Evolutionary conservation across 1,140 invertebrate species (phyloP).

Genomic region (Cardiocondyla obscurior): DNA sequence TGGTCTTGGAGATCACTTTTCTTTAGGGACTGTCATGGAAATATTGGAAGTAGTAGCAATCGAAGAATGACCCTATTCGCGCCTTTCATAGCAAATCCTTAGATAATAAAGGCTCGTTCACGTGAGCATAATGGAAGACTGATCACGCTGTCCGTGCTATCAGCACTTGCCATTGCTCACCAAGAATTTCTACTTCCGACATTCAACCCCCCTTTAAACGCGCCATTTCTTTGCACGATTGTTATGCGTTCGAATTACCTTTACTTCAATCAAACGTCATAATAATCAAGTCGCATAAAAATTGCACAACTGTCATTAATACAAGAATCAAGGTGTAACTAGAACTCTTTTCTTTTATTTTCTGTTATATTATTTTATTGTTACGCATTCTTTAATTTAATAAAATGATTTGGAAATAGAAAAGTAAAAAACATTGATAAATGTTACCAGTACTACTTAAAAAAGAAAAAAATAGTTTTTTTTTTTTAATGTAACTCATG

Average conservation of each 20-base stretch:
- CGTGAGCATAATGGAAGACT: conserved; percentile 65
- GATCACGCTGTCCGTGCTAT: conserved; percentile 56
- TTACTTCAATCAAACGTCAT: background rate
- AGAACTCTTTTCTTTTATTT: background rate
- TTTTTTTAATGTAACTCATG: background rate
- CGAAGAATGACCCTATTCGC: conserved; percentile 53
- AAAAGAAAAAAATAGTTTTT: background rate
- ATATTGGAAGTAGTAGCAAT: conserved; percentile 48
- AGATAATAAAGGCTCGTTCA: conserved; percentile 64
- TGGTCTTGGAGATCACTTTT: conserved; percentile 42
- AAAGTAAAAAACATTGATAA: background rate
- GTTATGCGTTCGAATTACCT: conserved; percentile 11
- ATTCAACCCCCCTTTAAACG: conserved; percentile 37
- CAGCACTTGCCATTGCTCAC: conserved; percentile 59
- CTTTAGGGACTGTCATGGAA: conserved; percentile 35
- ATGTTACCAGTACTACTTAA: too few relatives aligned
- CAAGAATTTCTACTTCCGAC: conserved; percentile 45
- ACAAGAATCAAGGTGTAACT: background rate
- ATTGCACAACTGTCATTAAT: background rate
- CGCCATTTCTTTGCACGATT: conserved; percentile 36
- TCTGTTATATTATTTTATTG: background rate
- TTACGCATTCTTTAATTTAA: background rate
- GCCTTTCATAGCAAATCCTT: conserved; percentile 22
- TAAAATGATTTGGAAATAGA: background rate
- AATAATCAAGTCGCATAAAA: background rate